Percentiles rank a stretch among this genome's conserved stretches.
These are phyloP conservation scores for Aphelocoma coerulescens DNA, from an alignment of 2,113 vertebrate species.

Conservation along the genomic window DNA sequence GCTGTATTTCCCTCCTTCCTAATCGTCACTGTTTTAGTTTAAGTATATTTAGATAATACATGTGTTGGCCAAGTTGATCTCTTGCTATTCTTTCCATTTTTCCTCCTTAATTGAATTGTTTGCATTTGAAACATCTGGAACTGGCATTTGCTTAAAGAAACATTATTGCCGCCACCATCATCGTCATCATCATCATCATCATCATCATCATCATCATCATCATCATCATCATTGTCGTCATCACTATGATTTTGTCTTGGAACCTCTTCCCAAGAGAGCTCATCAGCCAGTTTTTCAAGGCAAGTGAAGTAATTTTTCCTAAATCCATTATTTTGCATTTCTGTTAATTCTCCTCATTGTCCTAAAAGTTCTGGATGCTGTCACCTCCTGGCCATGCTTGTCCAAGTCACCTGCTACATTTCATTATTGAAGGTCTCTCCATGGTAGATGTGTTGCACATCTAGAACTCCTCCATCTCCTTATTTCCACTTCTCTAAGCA, in stretches of 20 bases:
- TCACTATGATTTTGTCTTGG: background rate
- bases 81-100: background rate
- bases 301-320: background rate
- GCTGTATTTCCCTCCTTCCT: background rate
- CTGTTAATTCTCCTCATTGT: background rate
- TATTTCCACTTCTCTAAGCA: background rate
- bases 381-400: background rate
- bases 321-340: background rate
- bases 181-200: no score
- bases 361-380: background rate
- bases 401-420: background rate
- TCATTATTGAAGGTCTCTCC: background rate
- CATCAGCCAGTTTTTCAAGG: background rate
- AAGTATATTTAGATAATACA: background rate
- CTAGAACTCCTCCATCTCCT: background rate
- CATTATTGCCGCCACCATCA: rapidly evolving
- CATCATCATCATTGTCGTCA: background rate
- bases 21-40: background rate
- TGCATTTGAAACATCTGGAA: background rate
- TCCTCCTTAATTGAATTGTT: background rate
- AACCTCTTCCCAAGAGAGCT: background rate
- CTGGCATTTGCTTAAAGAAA: background rate
- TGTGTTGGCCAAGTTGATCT: background rate
- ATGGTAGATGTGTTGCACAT: background rate
- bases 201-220: no score